phyloP scores from a whole-genome alignment of 23 tunicate genomes.

The Trididemnum clinides region DNA sequence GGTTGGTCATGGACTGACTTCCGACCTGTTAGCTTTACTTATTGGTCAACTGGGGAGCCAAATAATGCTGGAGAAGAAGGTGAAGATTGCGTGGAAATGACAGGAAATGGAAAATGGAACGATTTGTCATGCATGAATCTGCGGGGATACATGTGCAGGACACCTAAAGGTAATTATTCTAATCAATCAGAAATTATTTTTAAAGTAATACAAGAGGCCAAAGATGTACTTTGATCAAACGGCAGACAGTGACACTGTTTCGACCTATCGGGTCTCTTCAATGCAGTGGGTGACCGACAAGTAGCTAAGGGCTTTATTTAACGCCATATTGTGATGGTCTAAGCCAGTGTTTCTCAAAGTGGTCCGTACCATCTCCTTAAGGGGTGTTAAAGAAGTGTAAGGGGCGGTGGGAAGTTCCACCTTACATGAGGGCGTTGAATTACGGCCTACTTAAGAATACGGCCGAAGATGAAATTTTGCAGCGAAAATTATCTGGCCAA shows the following conservation, averaged over 20 bases:
- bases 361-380: not conserved
- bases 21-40: conserved; percentile 76
- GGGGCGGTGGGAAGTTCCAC: not conserved
- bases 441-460: too few relatives aligned
- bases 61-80: conserved; percentile 70
- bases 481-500: not conserved
- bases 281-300: too few relatives aligned
- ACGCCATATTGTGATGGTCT: not conserved
- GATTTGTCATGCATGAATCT: conserved; percentile 51
- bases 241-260: too few relatives aligned
- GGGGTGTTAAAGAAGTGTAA: not conserved
- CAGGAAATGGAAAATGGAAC: conserved; percentile 79
- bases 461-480: not conserved
- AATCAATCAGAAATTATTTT: too few relatives aligned
- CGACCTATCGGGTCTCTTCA: too few relatives aligned
- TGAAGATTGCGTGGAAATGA: conserved; percentile 94
- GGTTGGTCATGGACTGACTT: conserved; percentile 90
- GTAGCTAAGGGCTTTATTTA: too few relatives aligned
- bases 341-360: not conserved
- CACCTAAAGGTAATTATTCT: conserved; percentile 79
- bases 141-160: conserved; percentile 84
- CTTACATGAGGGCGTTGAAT: not conserved
- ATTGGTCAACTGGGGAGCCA: conserved; percentile 93
- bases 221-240: too few relatives aligned
- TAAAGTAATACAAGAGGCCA: too few relatives aligned